Base-by-base conservation (phyloP, 2,113 vertebrate species). In the Oncorhynchus nerka region DNA sequence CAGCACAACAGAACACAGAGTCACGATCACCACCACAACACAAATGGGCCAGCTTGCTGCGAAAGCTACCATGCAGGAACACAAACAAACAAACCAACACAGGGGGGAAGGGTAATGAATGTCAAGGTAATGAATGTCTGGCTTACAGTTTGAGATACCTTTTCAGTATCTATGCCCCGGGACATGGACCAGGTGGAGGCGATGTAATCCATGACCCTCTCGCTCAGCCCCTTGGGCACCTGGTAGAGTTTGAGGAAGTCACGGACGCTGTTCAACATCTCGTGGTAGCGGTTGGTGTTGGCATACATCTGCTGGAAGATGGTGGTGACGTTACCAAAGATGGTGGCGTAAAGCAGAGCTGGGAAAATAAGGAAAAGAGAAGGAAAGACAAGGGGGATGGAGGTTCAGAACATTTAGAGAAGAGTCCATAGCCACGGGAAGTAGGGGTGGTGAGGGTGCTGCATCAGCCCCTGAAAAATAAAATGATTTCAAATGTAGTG, bases 221-320 rank as follows among this genome's bases (percentile, higher is more conserved):
- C 98, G 24, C 98, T 99, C 90, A 99, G 83, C 16, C 98, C 98
- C 85, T 99, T 99, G 48, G 98, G 98, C 71, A 99, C 98, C 91
- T 99, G 98, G 91, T 99, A 99, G 77, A 99, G 97, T 83, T 99
- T 98, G 65, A 99, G 94, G 85, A 99, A 99, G 88, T 99, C 98
- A 8, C 98, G 93, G 16, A 99, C 97, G 0, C 97, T 99, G 90
- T 99, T 99, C 69, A 99, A 93, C 98, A 99, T 99, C 93, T 99
- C 98, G 0, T 99, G 98, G 68, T 99, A 99, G 24, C 98, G 95
- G 86, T 99, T 99, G 2, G 97, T 99, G 90, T 99, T 99, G 78
- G 98, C 98, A 0, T 99, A 99, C 98, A 99, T 99, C 92, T 99
- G 98, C 91, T 99, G 98, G 93, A 99, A 99, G 89, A 99, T 99